Evolutionary conservation across 2,888 invertebrate genomes (phyloP).

Genomic region (Plagodis dolabraria): DNA sequence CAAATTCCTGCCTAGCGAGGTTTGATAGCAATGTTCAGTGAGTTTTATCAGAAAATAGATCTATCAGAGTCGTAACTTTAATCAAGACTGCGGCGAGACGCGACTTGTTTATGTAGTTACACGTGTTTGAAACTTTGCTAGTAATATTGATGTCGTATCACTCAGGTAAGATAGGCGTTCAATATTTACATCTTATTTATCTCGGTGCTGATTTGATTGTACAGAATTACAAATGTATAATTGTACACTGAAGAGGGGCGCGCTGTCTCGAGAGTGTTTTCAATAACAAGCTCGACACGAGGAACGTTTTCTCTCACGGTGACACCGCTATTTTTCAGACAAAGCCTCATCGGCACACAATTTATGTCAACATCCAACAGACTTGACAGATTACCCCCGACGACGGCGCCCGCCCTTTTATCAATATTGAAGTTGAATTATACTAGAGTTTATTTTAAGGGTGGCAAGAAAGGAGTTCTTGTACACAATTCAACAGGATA

Average conservation of each 20-base stretch:
- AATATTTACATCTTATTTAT: too few species aligned
- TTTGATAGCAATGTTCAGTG: too few species aligned
- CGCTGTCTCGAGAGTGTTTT: conserved; percentile 40
- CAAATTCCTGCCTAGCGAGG: too few species aligned
- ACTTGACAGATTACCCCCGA: conserved; percentile 45
- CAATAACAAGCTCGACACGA: conserved; percentile 42
- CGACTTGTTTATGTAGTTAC: too few species aligned
- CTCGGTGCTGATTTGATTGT: conserved; percentile 2
- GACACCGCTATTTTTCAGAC: conserved; percentile 26
- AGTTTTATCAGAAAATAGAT: too few species aligned
- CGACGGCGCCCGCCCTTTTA: conserved; percentile 26
- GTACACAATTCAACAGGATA: not conserved
- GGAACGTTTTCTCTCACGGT: conserved; percentile 37
- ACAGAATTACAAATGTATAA: not conserved
- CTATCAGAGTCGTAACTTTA: too few species aligned
- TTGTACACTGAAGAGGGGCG: conserved; percentile 17
- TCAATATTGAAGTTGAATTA: conserved; percentile 33
- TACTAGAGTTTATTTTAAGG: conserved; percentile 25
- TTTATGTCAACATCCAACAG: conserved; percentile 53
- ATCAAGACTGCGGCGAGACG: too few species aligned
- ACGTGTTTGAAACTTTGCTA: too few species aligned
- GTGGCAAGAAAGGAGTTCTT: not conserved
- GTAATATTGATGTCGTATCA: too few species aligned
- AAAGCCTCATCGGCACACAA: conserved; percentile 46
- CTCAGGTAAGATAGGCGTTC: too few species aligned